Percentiles rank a stretch among this genome's conserved stretches.
Conservation (phyloP, 2,113 vertebrate genomes). For the Argyrosomus japonicus region DNA sequence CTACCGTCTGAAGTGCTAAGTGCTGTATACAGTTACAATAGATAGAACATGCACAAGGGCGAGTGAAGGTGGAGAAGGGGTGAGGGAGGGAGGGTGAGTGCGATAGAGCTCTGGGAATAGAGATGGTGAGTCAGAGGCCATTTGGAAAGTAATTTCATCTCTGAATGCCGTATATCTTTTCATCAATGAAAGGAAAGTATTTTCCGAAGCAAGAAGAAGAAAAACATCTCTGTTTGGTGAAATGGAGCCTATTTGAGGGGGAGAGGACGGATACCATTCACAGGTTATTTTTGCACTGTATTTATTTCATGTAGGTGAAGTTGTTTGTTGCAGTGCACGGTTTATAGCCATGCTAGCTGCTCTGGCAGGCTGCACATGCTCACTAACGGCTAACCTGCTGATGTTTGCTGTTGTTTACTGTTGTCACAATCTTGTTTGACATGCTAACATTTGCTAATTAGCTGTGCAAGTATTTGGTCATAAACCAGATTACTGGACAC, state of each 20-base stretch:
- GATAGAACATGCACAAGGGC: conserved; percentile 81
- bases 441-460: not conserved
- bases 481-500: not conserved
- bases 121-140: conserved; percentile 80
- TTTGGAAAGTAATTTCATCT: conserved; percentile 82
- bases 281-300: conserved; percentile 12
- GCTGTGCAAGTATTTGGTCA: not conserved
- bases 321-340: conserved; percentile 20
- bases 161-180: conserved; percentile 77
- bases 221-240: conserved; percentile 61
- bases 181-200: conserved; percentile 80
- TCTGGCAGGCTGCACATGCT: not conserved
- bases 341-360: not conserved
- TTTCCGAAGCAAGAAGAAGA: conserved; percentile 68
- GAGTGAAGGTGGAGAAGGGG: conserved; percentile 74
- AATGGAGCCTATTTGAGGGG: conserved; percentile 42
- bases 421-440: not conserved
- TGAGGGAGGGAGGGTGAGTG: conserved; percentile 11
- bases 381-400: not conserved
- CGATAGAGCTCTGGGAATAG: conserved; percentile 72
- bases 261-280: conserved; percentile 33
- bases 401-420: not conserved
- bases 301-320: not conserved
- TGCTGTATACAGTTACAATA: conserved; percentile 83
- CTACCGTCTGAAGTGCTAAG: conserved; percentile 79